These are phyloP conservation scores for Anolis apletophallus DNA, from an alignment of 2,797 vertebrate species.

Conservation along the genomic window DNA sequence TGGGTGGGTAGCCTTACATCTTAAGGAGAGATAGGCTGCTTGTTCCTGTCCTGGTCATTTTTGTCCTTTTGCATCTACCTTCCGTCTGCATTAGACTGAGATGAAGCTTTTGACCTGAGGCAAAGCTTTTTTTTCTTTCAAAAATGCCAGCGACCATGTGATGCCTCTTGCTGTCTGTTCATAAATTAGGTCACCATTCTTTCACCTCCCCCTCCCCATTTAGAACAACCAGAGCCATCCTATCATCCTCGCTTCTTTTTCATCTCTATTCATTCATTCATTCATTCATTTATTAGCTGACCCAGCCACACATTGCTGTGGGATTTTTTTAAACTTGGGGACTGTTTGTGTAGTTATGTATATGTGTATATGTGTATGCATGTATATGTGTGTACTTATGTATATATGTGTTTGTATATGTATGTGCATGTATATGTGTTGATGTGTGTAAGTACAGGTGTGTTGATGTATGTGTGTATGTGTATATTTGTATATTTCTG, in stretches of 20 bases:
- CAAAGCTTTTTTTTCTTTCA: neutral
- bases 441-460: too few species aligned
- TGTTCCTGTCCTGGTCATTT: neutral
- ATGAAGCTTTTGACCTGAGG: neutral
- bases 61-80: neutral
- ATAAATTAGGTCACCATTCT: constrained; percentile 21
- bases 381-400: too few species aligned
- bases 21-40: neutral
- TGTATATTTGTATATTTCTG: too few species aligned
- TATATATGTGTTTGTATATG: too few species aligned
- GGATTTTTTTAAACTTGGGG: too few species aligned
- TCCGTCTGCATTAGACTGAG: neutral
- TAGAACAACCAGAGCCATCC: neutral
- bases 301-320: too few species aligned
- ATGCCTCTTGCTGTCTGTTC: neutral
- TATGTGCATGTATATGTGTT: too few species aligned
- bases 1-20: constrained; percentile 34
- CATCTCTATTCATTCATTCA: too few species aligned
- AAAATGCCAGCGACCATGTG: constrained; percentile 1
- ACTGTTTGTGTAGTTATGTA: too few species aligned
- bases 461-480: too few species aligned
- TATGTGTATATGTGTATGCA: too few species aligned
- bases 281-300: too few species aligned
- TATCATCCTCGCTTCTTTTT: constrained; percentile 39
- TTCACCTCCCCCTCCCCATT: constrained; percentile 3